Evolutionary conservation across 1,140 invertebrate species (phyloP), one percentile per base, ranked within the genome.

Genomic region (Camponotus vicinus): DNA sequence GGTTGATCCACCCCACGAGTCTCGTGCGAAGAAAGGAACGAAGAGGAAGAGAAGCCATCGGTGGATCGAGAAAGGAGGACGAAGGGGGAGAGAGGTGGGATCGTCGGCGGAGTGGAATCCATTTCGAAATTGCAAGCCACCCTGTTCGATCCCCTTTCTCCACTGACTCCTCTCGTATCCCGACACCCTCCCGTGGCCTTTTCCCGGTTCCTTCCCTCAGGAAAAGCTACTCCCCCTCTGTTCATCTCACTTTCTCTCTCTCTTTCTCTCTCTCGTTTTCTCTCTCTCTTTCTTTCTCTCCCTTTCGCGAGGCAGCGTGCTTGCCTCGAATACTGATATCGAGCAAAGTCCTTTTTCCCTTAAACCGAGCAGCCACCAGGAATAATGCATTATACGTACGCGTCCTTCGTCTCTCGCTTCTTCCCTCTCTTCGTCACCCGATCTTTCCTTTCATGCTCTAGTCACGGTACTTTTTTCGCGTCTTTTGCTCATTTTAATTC

Each of bases 81-180:
- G 70, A 67, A n/a, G 85, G 63, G 76, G 61, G 69, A 66, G 59
- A 59, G 42, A 15, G 73, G 49, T 37, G 55, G 71, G 34, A 80
- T 89, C 55, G 87, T 67, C 75, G 82, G 73, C 87, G 91, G 92
- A 92, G 92, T 91, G 92, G 94, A 94, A 94, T 95, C 94, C 94
- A 95, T 94, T 95, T 93, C 94, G 92, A 95, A 95, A 94, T 95
- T 95, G 94, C 94, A 92, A 94, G 91, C 93, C 92, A 94, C 90
- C 92, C 92, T 88, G 92, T 91, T 88, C 92, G 89, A 93, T 91
- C 89, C 78, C 91, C 89, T 89, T 86, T 69, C 89, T 69, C 78
- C 85, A 49, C 61, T 64, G 11, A 79, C 52, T 75, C 75, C 52
- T 67, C 75, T 37, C 70, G 66, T 45, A 67, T 70, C 45, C 79